A percentile compares a stretch with the other conserved stretches of the same genome.
Conservation (phyloP, 1,140 invertebrate species). For the Daktulosphaira vitifoliae region DNA sequence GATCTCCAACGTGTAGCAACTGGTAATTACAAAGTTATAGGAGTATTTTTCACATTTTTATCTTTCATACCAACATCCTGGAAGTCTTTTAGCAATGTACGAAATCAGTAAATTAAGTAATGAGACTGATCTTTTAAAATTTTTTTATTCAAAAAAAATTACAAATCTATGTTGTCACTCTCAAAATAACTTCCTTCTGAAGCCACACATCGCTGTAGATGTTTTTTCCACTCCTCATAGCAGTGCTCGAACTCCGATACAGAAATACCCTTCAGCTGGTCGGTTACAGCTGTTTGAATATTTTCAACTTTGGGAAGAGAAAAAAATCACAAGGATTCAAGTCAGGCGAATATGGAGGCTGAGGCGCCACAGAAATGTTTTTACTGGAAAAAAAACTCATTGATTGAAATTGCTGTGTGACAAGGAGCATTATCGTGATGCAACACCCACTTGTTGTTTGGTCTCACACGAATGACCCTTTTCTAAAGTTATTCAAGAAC, state of each 20-base stretch:
- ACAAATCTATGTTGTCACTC: background rate
- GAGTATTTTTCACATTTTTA: too few species aligned
- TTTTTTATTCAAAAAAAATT: background rate
- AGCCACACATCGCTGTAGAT: background rate
- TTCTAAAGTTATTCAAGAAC: too few species aligned
- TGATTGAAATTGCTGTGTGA: conserved; percentile 36
- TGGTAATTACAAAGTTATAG: too few species aligned
- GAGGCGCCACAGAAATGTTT: conserved; percentile 37
- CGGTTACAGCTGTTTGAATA: background rate
- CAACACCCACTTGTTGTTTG: too few species aligned
- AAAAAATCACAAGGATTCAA: conserved; percentile 37
- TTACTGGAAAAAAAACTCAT: conserved; percentile 38
- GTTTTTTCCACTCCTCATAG: background rate
- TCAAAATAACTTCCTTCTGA: background rate
- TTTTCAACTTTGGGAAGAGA: conserved; percentile 39
- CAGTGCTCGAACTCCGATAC: background rate
- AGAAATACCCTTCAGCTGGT: background rate
- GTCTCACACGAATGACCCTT: too few species aligned
- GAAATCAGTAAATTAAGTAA: too few species aligned
- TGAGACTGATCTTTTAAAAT: background rate
- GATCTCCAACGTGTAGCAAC: too few species aligned
- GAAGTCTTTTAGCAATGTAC: too few species aligned
- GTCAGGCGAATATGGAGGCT: conserved; percentile 26
- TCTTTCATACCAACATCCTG: too few species aligned
- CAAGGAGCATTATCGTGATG: conserved; percentile 19